Conservation (phyloP, 1,140 invertebrate genomes). For the Polyergus mexicanus region DNA sequence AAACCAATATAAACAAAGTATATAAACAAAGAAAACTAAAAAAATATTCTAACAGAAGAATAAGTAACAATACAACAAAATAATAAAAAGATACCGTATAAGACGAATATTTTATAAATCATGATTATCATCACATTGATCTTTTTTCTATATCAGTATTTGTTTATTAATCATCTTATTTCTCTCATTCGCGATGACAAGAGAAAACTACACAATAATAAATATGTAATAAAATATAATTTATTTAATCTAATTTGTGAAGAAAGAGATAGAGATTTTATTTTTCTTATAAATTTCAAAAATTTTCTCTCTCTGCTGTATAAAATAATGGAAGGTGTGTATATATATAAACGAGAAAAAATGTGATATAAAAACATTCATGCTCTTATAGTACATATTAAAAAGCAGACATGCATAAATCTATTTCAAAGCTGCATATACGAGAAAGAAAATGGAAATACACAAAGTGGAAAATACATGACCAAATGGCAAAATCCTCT, state of each 20-base stretch:
- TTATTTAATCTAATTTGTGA: neutral
- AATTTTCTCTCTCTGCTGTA: no score
- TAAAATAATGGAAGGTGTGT: neutral
- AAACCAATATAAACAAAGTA: slow-evolving; percentile 54
- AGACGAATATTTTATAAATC: slow-evolving; percentile 7
- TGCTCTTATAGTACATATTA: neutral
- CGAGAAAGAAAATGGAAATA: slow-evolving; percentile 20
- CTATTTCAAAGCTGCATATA: slow-evolving; percentile 64
- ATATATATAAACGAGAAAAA: no score
- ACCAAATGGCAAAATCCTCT: slow-evolving; percentile 22
- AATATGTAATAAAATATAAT: neutral
- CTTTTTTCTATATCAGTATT: neutral
- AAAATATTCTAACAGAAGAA: slow-evolving; percentile 19
- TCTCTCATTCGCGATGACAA: neutral
- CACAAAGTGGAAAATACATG: neutral
- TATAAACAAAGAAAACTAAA: slow-evolving; percentile 61
- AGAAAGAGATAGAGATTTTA: neutral
- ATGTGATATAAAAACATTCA: neutral
- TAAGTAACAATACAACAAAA: slow-evolving; percentile 3
- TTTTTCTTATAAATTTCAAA: neutral
- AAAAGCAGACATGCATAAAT: slow-evolving; percentile 54
- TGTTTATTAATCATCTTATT: no score
- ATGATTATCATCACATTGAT: neutral
- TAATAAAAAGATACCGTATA: neutral
- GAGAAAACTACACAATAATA: neutral